phyloP scores from a whole-genome alignment of 2,888 invertebrate genomes.

The Phlogophora meticulosa region DNA sequence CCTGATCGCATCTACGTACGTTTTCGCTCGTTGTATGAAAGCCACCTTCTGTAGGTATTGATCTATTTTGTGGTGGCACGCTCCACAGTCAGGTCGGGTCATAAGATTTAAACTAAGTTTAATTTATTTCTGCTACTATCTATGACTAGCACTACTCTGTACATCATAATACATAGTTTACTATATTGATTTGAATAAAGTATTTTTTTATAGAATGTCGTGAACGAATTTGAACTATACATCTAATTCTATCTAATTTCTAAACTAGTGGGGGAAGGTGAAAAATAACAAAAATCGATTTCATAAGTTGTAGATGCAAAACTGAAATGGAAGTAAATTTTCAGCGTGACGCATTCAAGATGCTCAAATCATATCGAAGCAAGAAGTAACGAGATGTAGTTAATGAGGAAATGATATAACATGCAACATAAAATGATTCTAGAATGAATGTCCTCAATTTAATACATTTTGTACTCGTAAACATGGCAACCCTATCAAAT shows the following conservation, averaged over 20 bases:
- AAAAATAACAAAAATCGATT: constrained; percentile 54
- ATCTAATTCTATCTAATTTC: constrained; percentile 42
- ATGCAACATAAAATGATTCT: constrained; percentile 85
- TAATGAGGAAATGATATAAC: constrained; percentile 79
- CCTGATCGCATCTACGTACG: not conserved
- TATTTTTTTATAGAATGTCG: constrained; percentile 7
- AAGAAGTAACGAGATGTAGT: constrained; percentile 59
- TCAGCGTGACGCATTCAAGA: constrained; percentile 42
- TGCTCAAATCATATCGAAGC: constrained; percentile 54
- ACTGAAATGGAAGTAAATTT: constrained; percentile 30
- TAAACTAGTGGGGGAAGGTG: constrained; percentile 67
- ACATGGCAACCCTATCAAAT: constrained; percentile 23
- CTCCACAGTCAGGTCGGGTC: constrained; percentile 20
- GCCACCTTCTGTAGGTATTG: not conserved
- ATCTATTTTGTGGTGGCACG: constrained; percentile 3
- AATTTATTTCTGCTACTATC: constrained; percentile 13
- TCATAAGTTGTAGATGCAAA: constrained; percentile 38
- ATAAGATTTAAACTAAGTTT: not conserved
- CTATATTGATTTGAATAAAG: constrained; percentile 2
- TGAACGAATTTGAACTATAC: constrained; percentile 28
- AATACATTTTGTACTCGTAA: constrained; percentile 59
- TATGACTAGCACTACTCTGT: constrained; percentile 60
- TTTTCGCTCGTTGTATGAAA: not conserved
- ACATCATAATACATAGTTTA: constrained; percentile 53
- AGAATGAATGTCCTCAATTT: constrained; percentile 80